Conservation (phyloP, 1,140 invertebrate genomes). For the Drosophila neocordata region DNA sequence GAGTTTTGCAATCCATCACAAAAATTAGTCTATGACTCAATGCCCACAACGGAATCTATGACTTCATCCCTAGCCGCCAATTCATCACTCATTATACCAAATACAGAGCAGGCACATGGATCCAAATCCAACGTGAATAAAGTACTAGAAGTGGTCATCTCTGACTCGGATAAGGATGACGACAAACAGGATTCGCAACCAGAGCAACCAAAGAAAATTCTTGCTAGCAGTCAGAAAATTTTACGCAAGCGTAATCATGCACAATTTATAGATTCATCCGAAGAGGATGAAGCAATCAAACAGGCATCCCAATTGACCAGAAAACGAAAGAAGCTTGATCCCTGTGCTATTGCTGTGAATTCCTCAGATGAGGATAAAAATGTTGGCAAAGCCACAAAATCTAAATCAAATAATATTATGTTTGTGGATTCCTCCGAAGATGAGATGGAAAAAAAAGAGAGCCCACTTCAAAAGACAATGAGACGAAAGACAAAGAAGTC, state of each 20-base stretch:
- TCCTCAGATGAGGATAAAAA: slow-evolving; percentile 31
- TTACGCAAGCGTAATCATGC: slow-evolving; percentile 23
- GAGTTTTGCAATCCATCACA: slow-evolving; percentile 87
- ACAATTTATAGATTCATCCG: slow-evolving; percentile 43
- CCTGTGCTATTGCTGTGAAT: slow-evolving; percentile 8
- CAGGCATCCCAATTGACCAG: background rate
- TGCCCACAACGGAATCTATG: slow-evolving; percentile 58
- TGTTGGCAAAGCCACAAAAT: background rate
- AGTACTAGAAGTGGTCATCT: slow-evolving; percentile 35
- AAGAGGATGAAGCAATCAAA: slow-evolving; percentile 41
- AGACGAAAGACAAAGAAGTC: background rate
- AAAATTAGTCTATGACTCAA: slow-evolving; percentile 75
- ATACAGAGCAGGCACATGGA: slow-evolving; percentile 40
- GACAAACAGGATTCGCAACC: background rate
- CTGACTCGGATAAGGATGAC: slow-evolving; percentile 36
- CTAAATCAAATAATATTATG: background rate
- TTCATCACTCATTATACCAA: slow-evolving; percentile 56
- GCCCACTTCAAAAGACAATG: background rate
- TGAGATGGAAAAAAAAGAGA: slow-evolving; percentile 6
- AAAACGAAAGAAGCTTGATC: slow-evolving; percentile 1
- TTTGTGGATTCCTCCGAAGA: slow-evolving; percentile 27
- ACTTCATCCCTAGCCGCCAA: slow-evolving; percentile 35
- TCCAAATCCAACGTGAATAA: background rate
- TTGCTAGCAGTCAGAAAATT: background rate
- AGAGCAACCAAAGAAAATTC: background rate